Conservation (phyloP, 2,888 invertebrate genomes). For the Tortrix viridana region DNA sequence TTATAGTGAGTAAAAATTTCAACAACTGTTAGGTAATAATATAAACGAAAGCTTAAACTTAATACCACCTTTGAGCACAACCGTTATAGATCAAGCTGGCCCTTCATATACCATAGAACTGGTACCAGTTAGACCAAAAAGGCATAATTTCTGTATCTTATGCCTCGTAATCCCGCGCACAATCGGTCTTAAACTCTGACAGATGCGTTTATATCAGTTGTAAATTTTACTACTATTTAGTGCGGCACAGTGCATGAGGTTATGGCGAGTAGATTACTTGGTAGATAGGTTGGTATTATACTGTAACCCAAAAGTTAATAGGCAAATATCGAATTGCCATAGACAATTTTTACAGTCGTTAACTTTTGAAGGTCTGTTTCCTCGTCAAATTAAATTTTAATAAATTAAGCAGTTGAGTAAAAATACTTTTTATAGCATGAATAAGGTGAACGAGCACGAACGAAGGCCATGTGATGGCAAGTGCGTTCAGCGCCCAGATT, state of each 20-base stretch:
- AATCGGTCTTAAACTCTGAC: constrained; percentile 45
- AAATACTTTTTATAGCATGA: too few relatives aligned
- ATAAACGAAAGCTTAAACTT: constrained; percentile 4
- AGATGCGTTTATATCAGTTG: constrained; percentile 48
- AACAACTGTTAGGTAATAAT: neutral
- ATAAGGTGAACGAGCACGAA: too few relatives aligned
- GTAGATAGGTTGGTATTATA: too few relatives aligned
- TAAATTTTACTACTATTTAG: constrained; percentile 43
- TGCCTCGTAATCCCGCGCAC: constrained; percentile 41
- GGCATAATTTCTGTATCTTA: constrained; percentile 38
- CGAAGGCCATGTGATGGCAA: too few relatives aligned
- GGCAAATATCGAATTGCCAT: too few relatives aligned
- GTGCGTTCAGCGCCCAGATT: too few relatives aligned
- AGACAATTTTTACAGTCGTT: too few relatives aligned
- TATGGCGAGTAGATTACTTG: neutral
- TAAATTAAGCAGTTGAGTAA: too few relatives aligned
- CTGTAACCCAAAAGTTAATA: too few relatives aligned
- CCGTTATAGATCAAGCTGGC: constrained; percentile 6
- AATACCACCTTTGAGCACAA: neutral
- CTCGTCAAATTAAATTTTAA: too few relatives aligned
- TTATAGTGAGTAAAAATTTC: neutral
- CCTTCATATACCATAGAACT: constrained; percentile 24
- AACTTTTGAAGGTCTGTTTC: too few relatives aligned
- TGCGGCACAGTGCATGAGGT: constrained; percentile 28
- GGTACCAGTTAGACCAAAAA: constrained; percentile 27